These are phyloP conservation scores for Lontra canadensis DNA, from an alignment of 2,113 vertebrate species.

Conservation along the genomic window DNA sequence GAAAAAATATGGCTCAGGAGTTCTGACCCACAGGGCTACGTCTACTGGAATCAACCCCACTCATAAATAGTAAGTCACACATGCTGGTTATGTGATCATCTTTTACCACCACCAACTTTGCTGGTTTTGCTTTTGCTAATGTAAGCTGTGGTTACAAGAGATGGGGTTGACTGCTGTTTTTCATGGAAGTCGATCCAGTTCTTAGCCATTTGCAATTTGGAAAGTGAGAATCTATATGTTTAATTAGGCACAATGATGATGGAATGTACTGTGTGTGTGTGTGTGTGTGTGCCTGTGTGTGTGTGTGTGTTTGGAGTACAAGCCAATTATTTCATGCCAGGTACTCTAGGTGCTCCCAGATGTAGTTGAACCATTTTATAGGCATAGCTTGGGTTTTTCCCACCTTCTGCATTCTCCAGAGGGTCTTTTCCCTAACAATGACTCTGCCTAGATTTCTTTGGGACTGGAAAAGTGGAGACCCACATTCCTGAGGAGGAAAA, in stretches of 20 bases:
- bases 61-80: conserved; percentile 70
- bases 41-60: conserved; percentile 69
- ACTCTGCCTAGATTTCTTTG: neutral
- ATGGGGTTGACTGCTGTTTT: neutral
- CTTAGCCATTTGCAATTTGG: neutral
- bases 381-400: neutral
- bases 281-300: no score
- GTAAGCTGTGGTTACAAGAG: conserved; percentile 23
- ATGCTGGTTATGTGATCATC: conserved; percentile 43
- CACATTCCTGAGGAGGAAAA: neutral
- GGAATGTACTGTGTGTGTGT: neutral
- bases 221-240: neutral
- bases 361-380: neutral
- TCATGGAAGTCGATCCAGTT: neutral
- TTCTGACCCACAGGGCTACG: conserved; percentile 63
- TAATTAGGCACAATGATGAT: neutral
- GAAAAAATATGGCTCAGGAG: conserved; percentile 72
- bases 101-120: conserved; percentile 43
- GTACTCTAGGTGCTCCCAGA: neutral
- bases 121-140: conserved; percentile 29
- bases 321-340: neutral
- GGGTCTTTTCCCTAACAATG: neutral
- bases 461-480: neutral
- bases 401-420: neutral
- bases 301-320: neutral